These are phyloP conservation scores for Reinhardtius hippoglossoides DNA, from an alignment of 2,113 vertebrate species.

Conservation along the genomic window DNA sequence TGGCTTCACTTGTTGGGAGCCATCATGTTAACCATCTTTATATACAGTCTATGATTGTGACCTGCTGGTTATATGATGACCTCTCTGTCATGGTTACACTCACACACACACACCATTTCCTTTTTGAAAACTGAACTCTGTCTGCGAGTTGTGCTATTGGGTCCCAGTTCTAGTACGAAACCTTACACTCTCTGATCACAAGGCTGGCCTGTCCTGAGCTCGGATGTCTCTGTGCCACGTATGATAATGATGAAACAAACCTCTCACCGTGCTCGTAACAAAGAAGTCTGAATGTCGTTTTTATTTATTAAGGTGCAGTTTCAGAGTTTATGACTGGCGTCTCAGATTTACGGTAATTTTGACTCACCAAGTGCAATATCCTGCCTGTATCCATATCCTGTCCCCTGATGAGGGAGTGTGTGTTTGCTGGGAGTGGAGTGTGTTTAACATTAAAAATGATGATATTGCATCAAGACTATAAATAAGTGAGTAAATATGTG, in stretches of 20 bases:
- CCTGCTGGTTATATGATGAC: not conserved
- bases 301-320: slow-evolving; percentile 27
- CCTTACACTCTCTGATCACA: not conserved
- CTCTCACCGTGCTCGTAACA: too few species aligned
- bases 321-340: not conserved
- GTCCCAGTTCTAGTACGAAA: too few species aligned
- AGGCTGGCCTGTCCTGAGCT: not conserved
- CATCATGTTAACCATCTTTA: not conserved
- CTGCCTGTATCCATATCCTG: slow-evolving; percentile 23
- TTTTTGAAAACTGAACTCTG: too few species aligned
- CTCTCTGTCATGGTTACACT: not conserved
- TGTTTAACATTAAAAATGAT: slow-evolving; percentile 82
- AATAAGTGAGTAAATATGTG: slow-evolving; percentile 85
- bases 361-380: slow-evolving; percentile 23
- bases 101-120: too few species aligned
- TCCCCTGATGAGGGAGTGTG: slow-evolving; percentile 21
- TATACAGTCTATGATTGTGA: slow-evolving; percentile 4
- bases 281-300: not conserved
- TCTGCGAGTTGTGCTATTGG: too few species aligned
- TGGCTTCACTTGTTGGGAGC: not conserved
- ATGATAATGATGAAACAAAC: not conserved
- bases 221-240: not conserved
- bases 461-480: slow-evolving; percentile 83
- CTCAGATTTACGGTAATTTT: slow-evolving; percentile 11
- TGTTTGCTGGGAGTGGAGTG: slow-evolving; percentile 38